Evolutionary conservation across 1,140 invertebrate genomes (phyloP).

Genomic region (Asbolus verrucosus): DNA sequence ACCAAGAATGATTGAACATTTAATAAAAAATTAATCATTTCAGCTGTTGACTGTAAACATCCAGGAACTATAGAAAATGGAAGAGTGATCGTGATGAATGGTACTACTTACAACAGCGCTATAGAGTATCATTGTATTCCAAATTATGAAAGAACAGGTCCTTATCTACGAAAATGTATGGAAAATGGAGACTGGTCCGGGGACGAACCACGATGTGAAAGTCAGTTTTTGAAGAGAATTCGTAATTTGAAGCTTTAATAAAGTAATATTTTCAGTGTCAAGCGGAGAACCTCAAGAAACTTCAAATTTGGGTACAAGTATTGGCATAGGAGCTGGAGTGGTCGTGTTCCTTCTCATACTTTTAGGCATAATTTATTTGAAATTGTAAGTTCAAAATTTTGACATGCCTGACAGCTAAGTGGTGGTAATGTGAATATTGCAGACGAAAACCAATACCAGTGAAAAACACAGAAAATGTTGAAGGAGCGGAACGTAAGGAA

Average conservation of each 20-base stretch:
- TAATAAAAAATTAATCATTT: constrained; percentile 59
- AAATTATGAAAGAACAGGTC: constrained; percentile 83
- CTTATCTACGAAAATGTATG: constrained; percentile 84
- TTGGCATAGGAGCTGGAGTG: constrained; percentile 83
- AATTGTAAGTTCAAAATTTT: constrained; percentile 73
- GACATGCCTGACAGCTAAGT: no score
- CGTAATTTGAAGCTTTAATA: no score
- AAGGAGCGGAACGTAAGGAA: constrained; percentile 85
- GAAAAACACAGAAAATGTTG: constrained; percentile 89
- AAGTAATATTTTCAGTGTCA: constrained; percentile 65
- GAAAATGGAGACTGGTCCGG: constrained; percentile 88
- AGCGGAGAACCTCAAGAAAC: constrained; percentile 76
- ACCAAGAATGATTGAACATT: constrained; percentile 1
- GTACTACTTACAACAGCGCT: constrained; percentile 83
- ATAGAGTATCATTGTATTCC: constrained; percentile 91
- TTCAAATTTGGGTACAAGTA: constrained; percentile 78
- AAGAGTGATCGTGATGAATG: constrained; percentile 86
- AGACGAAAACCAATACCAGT: constrained; percentile 85
- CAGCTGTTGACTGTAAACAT: constrained; percentile 86
- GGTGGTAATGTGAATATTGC: constrained; percentile 53
- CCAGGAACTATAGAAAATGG: constrained; percentile 86
- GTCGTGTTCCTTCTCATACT: constrained; percentile 82
- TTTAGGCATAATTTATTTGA: constrained; percentile 79
- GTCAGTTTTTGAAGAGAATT: constrained; percentile 62
- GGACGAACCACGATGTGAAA: constrained; percentile 81